Evolutionary conservation across 2,797 vertebrate species (phyloP).

Genomic region (Chanos chanos): DNA sequence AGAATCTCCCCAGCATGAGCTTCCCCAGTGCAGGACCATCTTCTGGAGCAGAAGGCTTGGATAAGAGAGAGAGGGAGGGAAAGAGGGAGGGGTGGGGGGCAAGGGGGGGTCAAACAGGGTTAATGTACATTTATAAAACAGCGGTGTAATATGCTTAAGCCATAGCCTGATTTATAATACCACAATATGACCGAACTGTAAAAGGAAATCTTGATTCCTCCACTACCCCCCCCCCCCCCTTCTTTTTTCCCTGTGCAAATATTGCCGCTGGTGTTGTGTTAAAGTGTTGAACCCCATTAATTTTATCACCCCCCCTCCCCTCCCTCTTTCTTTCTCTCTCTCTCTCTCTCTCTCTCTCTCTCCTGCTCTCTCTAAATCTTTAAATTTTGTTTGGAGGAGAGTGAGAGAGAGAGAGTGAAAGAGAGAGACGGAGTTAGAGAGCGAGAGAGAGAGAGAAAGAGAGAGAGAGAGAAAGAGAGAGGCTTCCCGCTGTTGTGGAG

Average conservation of each 20-base stretch:
- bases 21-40: conserved; percentile 43
- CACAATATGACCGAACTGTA: conserved; percentile 85
- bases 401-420: conserved; percentile 45
- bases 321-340: conserved; percentile 12
- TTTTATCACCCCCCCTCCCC: conserved; percentile 90
- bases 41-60: conserved; percentile 46
- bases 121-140: conserved; percentile 80
- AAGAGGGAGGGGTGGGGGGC: conserved; percentile 53
- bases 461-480: conserved; percentile 37
- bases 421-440: conserved; percentile 63
- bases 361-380: conserved; percentile 92
- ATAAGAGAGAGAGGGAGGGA: conserved; percentile 45
- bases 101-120: conserved; percentile 55
- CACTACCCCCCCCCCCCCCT: conserved; percentile 33
- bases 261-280: conserved; percentile 95
- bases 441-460: conserved; percentile 58
- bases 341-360: conserved; percentile 48
- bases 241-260: conserved; percentile 85
- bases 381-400: conserved; percentile 89
- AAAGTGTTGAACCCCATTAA: conserved; percentile 99
- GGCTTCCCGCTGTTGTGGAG: conserved; percentile 91
- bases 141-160: conserved; percentile 78
- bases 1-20: conserved; percentile 74
- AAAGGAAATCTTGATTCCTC: conserved; percentile 72
- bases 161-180: conserved; percentile 85